Base-by-base conservation (phyloP, 2,888 invertebrate genomes). In the Acronicta aceris region DNA sequence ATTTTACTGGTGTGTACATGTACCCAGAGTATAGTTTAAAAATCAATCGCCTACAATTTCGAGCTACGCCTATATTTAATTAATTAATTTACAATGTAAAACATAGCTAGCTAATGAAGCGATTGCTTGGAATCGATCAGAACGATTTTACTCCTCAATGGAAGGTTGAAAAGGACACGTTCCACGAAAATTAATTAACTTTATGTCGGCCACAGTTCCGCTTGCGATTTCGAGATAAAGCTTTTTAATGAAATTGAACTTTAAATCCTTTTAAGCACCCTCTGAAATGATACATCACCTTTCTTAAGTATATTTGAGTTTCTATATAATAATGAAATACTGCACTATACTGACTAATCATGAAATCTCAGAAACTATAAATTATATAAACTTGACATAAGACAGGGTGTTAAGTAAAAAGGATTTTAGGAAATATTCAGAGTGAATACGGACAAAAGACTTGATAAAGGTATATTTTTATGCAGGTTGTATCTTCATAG, bases 141-240 rank as follows among this genome's bases (percentile, higher is more conserved):
- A 47, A 51, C 33, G 27, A 36, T 54, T 61, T 67, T 41, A 57
- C 27, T 53, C 40, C 36, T 16, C 13, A 50, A 63, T 51, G 16
- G 40, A 30, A 47, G 27, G 45, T 15, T 46, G 52, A 50, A 50
- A 46, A 43, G 30, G 56, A 36, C 15, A 43, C 46, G 49, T 47
- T 48, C 40, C 47, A 48, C 21, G 51, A 63, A 43, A 51, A 57
- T 67, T 62, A 54, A 62, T 67, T 57, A 51, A 52, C 51, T 58
- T 58, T 36, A 57, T 45, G 48, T 30, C 21, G 13, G 13, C 36
- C 47, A 16, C 30, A 43, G 51, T 47, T 53, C 12, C 57, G 27
- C 43, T 55, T 42, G 36, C n/a, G 15, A 52, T 59, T 55, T 43
- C 41, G 30, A 33, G 30, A 55, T 58, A 43, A 54, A 51, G 38